Percentiles rank a stretch among this genome's conserved stretches.
phyloP scores from a whole-genome alignment of 1,140 invertebrate genomes.

The Drosophila repletoides region DNA sequence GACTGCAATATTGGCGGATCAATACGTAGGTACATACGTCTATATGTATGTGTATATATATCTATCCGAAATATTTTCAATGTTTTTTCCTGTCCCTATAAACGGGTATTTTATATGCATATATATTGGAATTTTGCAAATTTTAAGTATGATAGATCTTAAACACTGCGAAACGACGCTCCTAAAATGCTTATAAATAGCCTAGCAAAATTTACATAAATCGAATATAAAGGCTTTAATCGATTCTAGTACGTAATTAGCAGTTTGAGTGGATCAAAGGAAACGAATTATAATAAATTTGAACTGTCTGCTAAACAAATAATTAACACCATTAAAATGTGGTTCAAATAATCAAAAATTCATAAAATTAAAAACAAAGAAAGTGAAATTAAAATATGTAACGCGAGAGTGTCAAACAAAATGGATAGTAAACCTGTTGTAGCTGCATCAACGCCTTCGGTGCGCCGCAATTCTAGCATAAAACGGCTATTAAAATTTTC shows the following conservation, averaged over 20 bases:
- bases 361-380: too few species aligned
- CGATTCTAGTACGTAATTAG: too few species aligned
- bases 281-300: too few species aligned
- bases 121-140: background rate
- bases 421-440: slow-evolving; percentile 64
- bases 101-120: background rate
- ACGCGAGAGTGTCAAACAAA: background rate
- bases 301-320: too few species aligned
- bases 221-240: too few species aligned
- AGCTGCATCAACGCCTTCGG: slow-evolving; percentile 77
- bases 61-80: slow-evolving; percentile 9
- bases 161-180: too few species aligned
- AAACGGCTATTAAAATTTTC: slow-evolving; percentile 85
- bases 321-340: too few species aligned
- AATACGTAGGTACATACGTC: background rate
- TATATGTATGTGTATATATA: background rate
- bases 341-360: too few species aligned
- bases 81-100: slow-evolving; percentile 9
- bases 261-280: too few species aligned
- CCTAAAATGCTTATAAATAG: too few species aligned
- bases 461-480: slow-evolving; percentile 84
- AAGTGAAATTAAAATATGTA: slow-evolving; percentile 6
- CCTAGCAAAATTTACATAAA: too few species aligned
- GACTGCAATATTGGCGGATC: slow-evolving; percentile 16
- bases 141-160: too few species aligned